Percentiles rank a stretch among this genome's conserved stretches.
Conservation (phyloP, 2,113 vertebrate species). For the Silurus asotus region DNA sequence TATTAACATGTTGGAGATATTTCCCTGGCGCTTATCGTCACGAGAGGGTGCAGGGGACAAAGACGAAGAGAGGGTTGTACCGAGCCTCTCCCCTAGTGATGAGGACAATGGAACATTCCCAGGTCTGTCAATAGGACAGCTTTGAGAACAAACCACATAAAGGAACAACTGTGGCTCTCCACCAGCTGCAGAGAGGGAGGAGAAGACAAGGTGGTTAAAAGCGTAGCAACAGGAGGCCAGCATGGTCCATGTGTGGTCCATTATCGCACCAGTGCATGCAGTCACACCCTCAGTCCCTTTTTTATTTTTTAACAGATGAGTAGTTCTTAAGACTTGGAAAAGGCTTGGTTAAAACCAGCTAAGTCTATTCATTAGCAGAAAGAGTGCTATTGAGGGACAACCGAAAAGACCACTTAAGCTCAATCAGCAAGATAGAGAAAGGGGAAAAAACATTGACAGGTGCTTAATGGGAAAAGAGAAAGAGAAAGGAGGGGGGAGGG, state of each 20-base stretch:
- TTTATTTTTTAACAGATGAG: constrained; percentile 55
- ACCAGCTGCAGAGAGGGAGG: constrained; percentile 42
- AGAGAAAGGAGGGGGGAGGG: constrained; percentile 25
- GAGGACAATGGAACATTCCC: constrained; percentile 64
- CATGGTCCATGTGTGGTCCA: constrained; percentile 75
- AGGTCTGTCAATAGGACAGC: constrained; percentile 49
- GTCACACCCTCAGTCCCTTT: constrained; percentile 57
- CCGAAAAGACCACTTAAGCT: constrained; percentile 53
- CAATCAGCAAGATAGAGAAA: constrained; percentile 57
- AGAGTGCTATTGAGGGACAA: constrained; percentile 51
- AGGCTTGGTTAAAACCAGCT: constrained; percentile 59
- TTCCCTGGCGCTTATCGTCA: constrained; percentile 64
- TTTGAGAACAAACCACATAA: constrained; percentile 66
- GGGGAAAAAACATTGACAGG: constrained; percentile 59
- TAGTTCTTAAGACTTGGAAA: constrained; percentile 60
- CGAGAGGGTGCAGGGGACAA: constrained; percentile 65
- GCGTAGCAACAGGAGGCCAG: constrained; percentile 55
- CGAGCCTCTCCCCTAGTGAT: constrained; percentile 52
- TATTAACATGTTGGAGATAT: constrained; percentile 68
- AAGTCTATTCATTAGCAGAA: constrained; percentile 49
- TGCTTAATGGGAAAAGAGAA: constrained; percentile 47
- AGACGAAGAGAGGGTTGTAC: constrained; percentile 59
- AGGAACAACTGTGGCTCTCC: constrained; percentile 55
- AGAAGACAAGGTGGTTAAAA: constrained; percentile 41
- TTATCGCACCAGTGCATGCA: constrained; percentile 64